These are phyloP conservation scores for Corticium candelabrum DNA, from an alignment of 37 sponge, comb jelly and placozoan species.

Conservation along the genomic window DNA sequence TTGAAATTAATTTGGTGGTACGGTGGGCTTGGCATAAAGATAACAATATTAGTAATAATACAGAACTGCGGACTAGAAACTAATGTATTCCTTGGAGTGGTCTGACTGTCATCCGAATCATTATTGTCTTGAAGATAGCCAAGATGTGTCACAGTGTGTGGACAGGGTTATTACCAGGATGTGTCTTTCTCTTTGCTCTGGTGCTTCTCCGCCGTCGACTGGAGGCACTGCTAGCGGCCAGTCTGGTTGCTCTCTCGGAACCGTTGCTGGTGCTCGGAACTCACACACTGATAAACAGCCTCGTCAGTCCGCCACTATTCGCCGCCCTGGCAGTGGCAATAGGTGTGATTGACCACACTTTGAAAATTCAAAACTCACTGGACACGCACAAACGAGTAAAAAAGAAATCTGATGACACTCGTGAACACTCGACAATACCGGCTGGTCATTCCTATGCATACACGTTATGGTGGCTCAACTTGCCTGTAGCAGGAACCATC, in stretches of 20 bases:
- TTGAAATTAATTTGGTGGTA: too few species aligned
- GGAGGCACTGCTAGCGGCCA: neutral
- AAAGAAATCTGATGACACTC: too few species aligned
- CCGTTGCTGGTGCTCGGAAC: neutral
- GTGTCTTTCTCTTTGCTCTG: neutral
- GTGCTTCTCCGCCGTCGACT: neutral
- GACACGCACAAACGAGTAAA: neutral
- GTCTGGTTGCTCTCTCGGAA: neutral
- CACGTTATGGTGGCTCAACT: neutral
- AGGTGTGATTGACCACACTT: too few species aligned
- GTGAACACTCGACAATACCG: too few species aligned
- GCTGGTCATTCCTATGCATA: neutral
- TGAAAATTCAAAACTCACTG: neutral
- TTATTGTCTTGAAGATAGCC: neutral
- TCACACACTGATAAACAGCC: neutral
- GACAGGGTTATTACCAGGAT: neutral
- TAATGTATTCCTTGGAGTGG: too few species aligned
- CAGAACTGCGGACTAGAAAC: too few species aligned
- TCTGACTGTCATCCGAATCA: too few species aligned
- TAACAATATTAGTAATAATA: too few species aligned
- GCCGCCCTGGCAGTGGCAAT: neutral
- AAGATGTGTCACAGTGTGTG: neutral
- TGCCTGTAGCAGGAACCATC: neutral
- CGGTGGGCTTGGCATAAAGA: too few species aligned
- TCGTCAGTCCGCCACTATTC: neutral